Percentiles rank a stretch among this genome's conserved stretches.
phyloP scores from a whole-genome alignment of 2,888 invertebrate species.

The Drosophila mettleri region DNA sequence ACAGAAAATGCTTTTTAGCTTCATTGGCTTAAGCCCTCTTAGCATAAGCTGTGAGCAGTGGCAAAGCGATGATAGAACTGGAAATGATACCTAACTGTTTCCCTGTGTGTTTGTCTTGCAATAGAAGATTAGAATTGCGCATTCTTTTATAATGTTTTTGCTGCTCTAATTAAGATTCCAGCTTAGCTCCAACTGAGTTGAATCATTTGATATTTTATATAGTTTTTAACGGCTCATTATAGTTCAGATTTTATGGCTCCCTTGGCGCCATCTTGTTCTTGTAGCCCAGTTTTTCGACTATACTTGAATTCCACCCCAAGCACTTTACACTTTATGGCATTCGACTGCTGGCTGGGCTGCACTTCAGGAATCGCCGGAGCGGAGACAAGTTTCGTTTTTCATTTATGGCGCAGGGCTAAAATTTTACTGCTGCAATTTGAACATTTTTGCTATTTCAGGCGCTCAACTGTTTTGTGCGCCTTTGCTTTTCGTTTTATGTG shows the following conservation, averaged over 20 bases:
- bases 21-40: no score
- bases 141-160: background rate
- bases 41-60: background rate
- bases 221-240: conserved; percentile 28
- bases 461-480: conserved; percentile 45
- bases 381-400: conserved; percentile 78
- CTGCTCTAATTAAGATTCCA: background rate
- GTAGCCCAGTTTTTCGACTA: conserved; percentile 38
- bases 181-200: background rate
- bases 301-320: conserved; percentile 48
- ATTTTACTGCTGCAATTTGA: conserved; percentile 77
- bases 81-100: background rate
- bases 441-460: conserved; percentile 71
- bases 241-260: conserved; percentile 22
- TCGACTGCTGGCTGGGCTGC: conserved; percentile 27
- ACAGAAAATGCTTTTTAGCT: background rate
- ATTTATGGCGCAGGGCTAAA: conserved; percentile 68
- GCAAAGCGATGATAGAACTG: background rate
- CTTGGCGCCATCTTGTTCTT: conserved; percentile 1
- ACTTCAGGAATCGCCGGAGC: conserved; percentile 44
- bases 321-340: conserved; percentile 56
- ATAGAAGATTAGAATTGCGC: background rate
- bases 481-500: conserved; percentile 67
- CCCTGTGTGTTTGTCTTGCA: background rate
- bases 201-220: conserved; percentile 7